Evolutionary conservation across 2,113 vertebrate genomes (phyloP).

Genomic region (Cynoglossus semilaevis): DNA sequence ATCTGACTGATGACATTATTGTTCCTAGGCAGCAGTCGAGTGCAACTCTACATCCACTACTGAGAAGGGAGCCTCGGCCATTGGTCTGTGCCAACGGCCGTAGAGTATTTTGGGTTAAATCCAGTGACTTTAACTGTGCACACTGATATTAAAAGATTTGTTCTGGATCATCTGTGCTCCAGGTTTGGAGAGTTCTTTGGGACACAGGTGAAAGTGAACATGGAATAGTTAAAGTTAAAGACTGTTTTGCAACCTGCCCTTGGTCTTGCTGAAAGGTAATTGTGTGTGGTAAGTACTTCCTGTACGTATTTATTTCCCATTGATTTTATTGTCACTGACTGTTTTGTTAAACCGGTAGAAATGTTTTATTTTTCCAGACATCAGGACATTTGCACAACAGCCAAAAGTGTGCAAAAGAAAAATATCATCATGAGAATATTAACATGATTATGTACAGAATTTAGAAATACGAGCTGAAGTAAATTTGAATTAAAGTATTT

Average conservation of each 20-base stretch:
- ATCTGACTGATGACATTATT: constrained; percentile 69
- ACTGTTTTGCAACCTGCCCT: background rate
- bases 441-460: too few species aligned
- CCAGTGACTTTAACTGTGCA: constrained; percentile 11
- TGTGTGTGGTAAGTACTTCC: background rate
- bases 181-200: constrained; percentile 3
- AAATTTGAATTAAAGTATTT: too few species aligned
- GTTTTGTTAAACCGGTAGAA: too few species aligned
- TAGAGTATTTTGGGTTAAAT: constrained; percentile 28
- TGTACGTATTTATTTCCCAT: too few species aligned
- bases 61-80: constrained; percentile 35
- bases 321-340: too few species aligned
- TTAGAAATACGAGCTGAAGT: too few species aligned
- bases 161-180: constrained; percentile 22
- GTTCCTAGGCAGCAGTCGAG: constrained; percentile 57
- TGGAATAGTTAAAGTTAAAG: constrained; percentile 12
- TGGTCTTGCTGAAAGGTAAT: background rate
- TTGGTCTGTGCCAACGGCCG: constrained; percentile 27
- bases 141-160: constrained; percentile 44
- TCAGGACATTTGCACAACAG: too few species aligned
- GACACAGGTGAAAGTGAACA: background rate
- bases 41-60: constrained; percentile 50
- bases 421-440: too few species aligned
- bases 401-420: too few species aligned
- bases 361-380: too few species aligned